Percentiles rank a stretch among this genome's conserved stretches.
Conservation (phyloP, 2,888 invertebrate species). For the Deilephila elpenor region DNA sequence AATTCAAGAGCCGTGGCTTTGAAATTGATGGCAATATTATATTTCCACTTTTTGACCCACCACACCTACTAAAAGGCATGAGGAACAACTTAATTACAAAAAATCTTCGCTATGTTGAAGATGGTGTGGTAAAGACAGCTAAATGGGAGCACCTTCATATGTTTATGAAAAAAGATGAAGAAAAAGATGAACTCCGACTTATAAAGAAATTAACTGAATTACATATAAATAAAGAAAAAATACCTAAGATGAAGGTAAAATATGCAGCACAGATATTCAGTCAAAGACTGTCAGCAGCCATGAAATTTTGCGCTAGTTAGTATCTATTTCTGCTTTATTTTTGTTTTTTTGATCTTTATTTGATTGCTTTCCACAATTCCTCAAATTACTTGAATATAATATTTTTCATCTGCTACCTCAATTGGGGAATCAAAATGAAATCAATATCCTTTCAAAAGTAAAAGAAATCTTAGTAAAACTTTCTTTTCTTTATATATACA, state of each 20-base stretch:
- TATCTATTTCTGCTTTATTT: not conserved
- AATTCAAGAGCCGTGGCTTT: not conserved
- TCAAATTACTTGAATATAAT: not conserved
- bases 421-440: not conserved
- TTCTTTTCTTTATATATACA: slow-evolving; percentile 5
- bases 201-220: not conserved
- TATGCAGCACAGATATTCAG: not conserved
- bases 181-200: not conserved
- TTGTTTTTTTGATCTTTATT: not conserved
- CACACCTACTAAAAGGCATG: not conserved
- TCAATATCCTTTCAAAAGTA: not conserved
- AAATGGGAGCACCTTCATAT: not conserved
- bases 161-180: not conserved
- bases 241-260: not conserved
- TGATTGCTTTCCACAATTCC: not conserved
- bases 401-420: not conserved
- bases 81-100: not conserved
- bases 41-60: slow-evolving; percentile 2
- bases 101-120: not conserved
- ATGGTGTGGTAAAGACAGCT: not conserved
- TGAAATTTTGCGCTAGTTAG: slow-evolving; percentile 28
- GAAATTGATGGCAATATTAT: not conserved
- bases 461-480: not conserved
- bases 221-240: not conserved
- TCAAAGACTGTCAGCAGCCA: slow-evolving; percentile 4